Conservation (phyloP, 2,113 vertebrate genomes). For the Leucosticte australis region DNA sequence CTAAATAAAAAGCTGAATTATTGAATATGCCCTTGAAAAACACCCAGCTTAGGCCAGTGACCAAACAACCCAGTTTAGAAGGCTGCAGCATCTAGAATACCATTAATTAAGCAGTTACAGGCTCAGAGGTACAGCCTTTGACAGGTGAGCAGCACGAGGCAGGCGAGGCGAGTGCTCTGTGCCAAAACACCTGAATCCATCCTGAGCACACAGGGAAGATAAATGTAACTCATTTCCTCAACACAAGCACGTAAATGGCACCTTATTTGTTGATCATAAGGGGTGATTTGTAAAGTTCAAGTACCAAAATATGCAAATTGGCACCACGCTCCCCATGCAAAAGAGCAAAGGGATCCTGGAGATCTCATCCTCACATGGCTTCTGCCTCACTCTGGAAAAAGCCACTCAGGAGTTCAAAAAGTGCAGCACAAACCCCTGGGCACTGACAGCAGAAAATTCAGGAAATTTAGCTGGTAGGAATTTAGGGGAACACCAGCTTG, state of each 20-base stretch:
- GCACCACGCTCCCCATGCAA: background rate
- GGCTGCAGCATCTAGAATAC: background rate
- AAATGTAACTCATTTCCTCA: constrained; percentile 37
- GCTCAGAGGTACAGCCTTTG: background rate
- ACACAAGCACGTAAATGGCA: constrained; percentile 16
- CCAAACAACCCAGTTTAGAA: background rate
- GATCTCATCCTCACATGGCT: background rate
- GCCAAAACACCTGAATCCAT: background rate
- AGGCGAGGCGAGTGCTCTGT: background rate
- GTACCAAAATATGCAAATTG: background rate
- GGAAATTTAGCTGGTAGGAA: background rate
- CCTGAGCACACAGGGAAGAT: background rate
- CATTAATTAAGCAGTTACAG: background rate
- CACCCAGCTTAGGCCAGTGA: background rate
- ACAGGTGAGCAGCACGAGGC: background rate
- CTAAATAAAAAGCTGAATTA: background rate
- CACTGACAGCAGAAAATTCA: background rate
- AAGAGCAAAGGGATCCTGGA: background rate
- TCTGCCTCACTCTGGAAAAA: background rate
- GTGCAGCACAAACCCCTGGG: background rate
- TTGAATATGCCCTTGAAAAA: background rate
- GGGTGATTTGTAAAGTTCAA: constrained; percentile 51
- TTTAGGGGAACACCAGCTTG: background rate
- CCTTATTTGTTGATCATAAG: constrained; percentile 55
- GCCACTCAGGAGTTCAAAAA: background rate